Base-by-base conservation (phyloP, 2,113 vertebrate genomes). In the Cynopterus brachyotis region DNA sequence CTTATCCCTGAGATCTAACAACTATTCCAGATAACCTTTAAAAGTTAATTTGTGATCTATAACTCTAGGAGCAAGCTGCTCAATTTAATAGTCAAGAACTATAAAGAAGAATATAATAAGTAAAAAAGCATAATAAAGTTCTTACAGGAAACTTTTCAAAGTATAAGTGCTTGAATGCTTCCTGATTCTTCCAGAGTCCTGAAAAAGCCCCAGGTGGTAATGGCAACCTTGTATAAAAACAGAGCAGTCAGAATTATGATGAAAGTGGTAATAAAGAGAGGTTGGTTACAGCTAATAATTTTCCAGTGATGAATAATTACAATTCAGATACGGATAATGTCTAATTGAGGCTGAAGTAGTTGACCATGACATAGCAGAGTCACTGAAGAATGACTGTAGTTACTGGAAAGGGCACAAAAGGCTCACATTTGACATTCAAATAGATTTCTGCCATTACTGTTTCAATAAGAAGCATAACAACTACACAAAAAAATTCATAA, bases 141-240 rank as follows among this genome's bases (percentile, higher is more conserved):
- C 99, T 98, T 99, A 99, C 99, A 12, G 99, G 99, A 98, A 99
- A 99, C 97, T 99, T 99, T 75, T 99, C 98, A 97, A 99, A 99
- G 98, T 99, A 99, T 7, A 99, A 97, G 84, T 99, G 98, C 96
- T 98, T 99, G 97, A 99, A 99, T 40, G 99, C 97, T 81, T 98
- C 98, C 17, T 98, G 94, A 98, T 99, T 99, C 98, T 99, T 98
- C 99, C 99, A 99, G 96, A 99, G 99, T 82, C 99, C 99, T 10
- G 99, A 97, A 15, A 99, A 99, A 3, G 99, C 98, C 80, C 99
- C 99, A 26, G 99, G 99, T 75, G 99, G 99, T 92, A 99, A 98
- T 92, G 99, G 99, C 12, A 99, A 98, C 96, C 99, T 99, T 96
- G 91, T 79, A 97, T 88, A 84, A 93, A 98, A 97, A 97, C 35